Percentiles rank a stretch among this genome's conserved stretches.
phyloP scores from a whole-genome alignment of 2,888 invertebrate genomes.

The Bimastos eiseni region DNA sequence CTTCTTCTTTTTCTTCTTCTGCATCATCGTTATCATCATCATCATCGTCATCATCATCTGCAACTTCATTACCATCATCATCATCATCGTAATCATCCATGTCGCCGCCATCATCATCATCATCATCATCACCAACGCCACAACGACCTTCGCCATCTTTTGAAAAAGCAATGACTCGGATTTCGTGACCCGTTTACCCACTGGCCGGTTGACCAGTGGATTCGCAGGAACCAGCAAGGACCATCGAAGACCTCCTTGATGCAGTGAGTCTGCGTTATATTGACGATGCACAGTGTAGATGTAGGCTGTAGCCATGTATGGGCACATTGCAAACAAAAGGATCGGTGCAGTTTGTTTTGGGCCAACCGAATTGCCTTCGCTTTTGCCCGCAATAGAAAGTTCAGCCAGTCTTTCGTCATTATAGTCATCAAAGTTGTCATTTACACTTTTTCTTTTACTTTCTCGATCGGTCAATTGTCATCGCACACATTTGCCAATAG shows the following conservation, averaged over 20 bases:
- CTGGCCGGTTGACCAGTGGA: too few species aligned
- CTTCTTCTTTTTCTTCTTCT: background rate
- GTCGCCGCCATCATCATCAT: background rate
- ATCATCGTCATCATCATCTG: background rate
- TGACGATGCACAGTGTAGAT: too few species aligned
- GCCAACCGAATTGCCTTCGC: conserved; percentile 4
- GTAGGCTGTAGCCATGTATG: background rate
- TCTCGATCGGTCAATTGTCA: background rate
- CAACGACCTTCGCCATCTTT: background rate
- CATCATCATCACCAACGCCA: background rate
- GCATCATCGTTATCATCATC: background rate
- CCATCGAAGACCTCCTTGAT: background rate
- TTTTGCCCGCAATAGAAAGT: background rate
- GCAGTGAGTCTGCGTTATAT: background rate
- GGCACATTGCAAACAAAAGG: background rate
- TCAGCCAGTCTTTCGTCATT: background rate
- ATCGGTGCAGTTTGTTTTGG: background rate
- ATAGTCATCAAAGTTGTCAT: background rate
- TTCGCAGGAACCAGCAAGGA: background rate
- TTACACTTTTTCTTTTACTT: background rate
- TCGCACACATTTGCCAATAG: background rate
- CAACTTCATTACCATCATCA: background rate
- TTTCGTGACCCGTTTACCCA: background rate
- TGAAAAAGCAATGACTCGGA: too few species aligned
- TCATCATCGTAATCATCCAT: background rate